Conservation (phyloP, 2,888 invertebrate genomes). For the Heteromurus nitidus region DNA sequence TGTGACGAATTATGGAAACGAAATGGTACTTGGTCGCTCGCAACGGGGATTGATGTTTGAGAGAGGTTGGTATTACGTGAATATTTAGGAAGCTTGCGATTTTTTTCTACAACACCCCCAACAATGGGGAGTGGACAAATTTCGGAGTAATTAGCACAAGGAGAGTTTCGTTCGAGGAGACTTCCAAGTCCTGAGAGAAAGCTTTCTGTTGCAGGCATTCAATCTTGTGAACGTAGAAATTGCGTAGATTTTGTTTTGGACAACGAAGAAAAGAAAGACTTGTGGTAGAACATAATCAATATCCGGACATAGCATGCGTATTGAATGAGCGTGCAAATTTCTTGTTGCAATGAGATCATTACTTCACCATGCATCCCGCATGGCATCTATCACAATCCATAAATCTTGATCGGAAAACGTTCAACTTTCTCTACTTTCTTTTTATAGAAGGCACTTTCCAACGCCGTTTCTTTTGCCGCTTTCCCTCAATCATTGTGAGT, state of each 20-base stretch:
- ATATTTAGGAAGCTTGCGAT: conserved; percentile 54
- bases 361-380: neutral
- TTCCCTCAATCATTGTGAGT: conserved; percentile 67
- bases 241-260: conserved; percentile 13
- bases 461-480: conserved; percentile 34
- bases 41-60: conserved; percentile 11
- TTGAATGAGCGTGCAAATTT: conserved; percentile 39
- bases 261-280: conserved; percentile 17
- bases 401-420: neutral
- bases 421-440: neutral
- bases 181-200: conserved; percentile 69
- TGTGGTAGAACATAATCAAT: conserved; percentile 42
- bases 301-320: conserved; percentile 38
- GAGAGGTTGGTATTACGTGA: conserved; percentile 53
- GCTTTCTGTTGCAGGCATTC: conserved; percentile 55
- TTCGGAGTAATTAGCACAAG: conserved; percentile 43
- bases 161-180: conserved; percentile 69
- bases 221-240: conserved; percentile 18
- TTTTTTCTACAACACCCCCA: conserved; percentile 43
- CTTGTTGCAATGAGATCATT: conserved; percentile 12
- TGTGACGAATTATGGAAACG: conserved; percentile 23
- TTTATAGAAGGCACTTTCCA: conserved; percentile 26
- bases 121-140: conserved; percentile 35
- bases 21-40: neutral
- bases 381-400: conserved; percentile 19